A percentile compares a stretch with the other conserved stretches of the same genome.
phyloP scores from a whole-genome alignment of 2,113 vertebrate genomes.

The Perccottus glenii region DNA sequence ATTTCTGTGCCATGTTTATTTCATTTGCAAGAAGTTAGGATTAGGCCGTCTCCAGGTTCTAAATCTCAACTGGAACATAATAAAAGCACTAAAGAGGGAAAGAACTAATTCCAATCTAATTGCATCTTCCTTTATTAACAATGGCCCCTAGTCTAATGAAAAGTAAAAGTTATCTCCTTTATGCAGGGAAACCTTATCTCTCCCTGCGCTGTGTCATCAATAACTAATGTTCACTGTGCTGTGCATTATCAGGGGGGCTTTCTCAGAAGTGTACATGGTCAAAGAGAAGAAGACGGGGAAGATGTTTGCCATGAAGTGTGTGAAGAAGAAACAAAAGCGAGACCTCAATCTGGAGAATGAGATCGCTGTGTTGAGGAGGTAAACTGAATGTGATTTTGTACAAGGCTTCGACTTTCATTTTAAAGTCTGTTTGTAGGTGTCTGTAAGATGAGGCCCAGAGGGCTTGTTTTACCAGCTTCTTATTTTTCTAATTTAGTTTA shows the following conservation, averaged over 20 bases:
- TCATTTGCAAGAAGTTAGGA: neutral
- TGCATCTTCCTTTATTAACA: neutral
- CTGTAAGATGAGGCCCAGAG: neutral
- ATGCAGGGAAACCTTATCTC: neutral
- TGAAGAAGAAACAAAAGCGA: constrained; percentile 90
- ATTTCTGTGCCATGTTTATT: constrained; percentile 1
- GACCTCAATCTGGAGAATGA: constrained; percentile 94
- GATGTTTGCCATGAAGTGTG: constrained; percentile 92
- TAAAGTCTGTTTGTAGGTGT: neutral
- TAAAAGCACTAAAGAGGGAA: neutral
- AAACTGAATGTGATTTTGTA: constrained; percentile 21
- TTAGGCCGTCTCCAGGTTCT: neutral
- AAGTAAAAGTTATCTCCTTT: constrained; percentile 3
- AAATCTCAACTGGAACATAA: neutral
- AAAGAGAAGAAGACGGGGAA: constrained; percentile 91
- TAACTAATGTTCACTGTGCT: constrained; percentile 1
- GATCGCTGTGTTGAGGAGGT: constrained; percentile 93
- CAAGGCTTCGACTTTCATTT: neutral
- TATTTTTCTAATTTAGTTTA: too few relatives aligned
- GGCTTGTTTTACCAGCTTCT: too few relatives aligned
- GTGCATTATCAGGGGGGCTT: constrained; percentile 85
- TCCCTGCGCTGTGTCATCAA: neutral
- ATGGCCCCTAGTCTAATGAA: neutral
- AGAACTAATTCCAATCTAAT: neutral
- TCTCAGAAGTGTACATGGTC: constrained; percentile 96